These are phyloP conservation scores for Mastigias papua DNA, from an alignment of 30 jellyfish, hydroid and myxozoan species.

Conservation along the genomic window DNA sequence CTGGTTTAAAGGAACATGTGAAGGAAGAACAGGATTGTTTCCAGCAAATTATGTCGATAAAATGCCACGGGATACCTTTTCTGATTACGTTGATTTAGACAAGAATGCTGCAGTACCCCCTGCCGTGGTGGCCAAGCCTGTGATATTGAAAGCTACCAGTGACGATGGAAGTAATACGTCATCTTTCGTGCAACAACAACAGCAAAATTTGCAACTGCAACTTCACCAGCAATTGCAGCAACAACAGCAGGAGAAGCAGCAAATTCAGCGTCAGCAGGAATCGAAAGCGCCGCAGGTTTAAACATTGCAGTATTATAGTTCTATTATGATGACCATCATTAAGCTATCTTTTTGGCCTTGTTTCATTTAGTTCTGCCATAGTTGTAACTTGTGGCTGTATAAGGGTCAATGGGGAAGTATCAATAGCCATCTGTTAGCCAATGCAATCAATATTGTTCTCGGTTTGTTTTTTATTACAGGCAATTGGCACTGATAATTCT, in stretches of 20 bases:
- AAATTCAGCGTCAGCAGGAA: background rate
- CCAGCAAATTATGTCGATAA: conserved; percentile 92
- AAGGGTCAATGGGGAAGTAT: no score
- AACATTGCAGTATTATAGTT: no score
- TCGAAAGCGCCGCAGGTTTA: background rate
- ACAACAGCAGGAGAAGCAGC: background rate
- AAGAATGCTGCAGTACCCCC: conserved; percentile 73
- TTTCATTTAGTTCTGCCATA: no score
- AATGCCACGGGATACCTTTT: conserved; percentile 73
- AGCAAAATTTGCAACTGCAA: background rate
- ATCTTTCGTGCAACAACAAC: background rate
- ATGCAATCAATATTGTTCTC: no score
- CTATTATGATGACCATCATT: no score
- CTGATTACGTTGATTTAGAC: conserved; percentile 96
- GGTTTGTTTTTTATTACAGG: no score
- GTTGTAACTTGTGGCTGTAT: no score
- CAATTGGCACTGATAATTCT: no score
- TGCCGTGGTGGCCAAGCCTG: background rate
- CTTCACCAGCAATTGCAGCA: conserved; percentile 3
- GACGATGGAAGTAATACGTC: background rate
- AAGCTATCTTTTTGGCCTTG: no score
- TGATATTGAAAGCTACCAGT: background rate
- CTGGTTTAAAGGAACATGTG: conserved; percentile 89
- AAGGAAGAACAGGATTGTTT: conserved; percentile 84
- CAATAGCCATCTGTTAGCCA: no score